Conservation (phyloP, 2,888 invertebrate genomes). For the Ametastegia equiseti region DNA sequence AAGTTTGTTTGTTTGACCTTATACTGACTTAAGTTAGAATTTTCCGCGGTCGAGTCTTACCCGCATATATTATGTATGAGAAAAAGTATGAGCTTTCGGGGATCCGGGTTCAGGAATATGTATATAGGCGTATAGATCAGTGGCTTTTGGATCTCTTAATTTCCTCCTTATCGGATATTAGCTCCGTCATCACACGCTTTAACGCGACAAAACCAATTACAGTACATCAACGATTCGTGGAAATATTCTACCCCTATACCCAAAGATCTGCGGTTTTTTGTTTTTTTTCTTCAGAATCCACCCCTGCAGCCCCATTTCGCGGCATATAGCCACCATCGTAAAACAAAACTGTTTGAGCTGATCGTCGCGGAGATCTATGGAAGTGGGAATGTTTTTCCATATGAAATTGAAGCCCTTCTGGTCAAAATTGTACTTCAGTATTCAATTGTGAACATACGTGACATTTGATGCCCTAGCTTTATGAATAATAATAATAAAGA, state of each 20-base stretch:
- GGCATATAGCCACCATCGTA: too few species aligned
- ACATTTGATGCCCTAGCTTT: background rate
- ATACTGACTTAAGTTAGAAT: constrained; percentile 25
- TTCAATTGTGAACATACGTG: background rate
- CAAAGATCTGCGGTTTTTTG: background rate
- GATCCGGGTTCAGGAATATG: background rate
- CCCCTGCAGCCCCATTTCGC: background rate
- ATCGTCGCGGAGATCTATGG: constrained; percentile 16
- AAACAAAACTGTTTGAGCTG: constrained; percentile 19
- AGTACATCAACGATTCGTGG: background rate
- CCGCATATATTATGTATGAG: constrained; percentile 9
- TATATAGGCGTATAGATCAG: too few species aligned
- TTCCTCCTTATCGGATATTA: background rate
- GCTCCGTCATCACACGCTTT: background rate
- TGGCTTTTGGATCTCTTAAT: background rate
- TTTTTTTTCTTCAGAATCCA: constrained; percentile 18
- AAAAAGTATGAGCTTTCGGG: background rate
- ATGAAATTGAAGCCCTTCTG: background rate
- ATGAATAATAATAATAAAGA: too few species aligned
- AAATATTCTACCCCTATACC: background rate
- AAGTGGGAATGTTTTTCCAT: constrained; percentile 24
- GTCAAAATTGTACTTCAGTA: constrained; percentile 9
- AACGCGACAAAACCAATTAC: background rate
- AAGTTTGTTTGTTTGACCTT: constrained; percentile 32
- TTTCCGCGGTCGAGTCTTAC: constrained; percentile 8